phyloP scores from a whole-genome alignment of 2,888 invertebrate species.

The Oxytorus armatus region DNA sequence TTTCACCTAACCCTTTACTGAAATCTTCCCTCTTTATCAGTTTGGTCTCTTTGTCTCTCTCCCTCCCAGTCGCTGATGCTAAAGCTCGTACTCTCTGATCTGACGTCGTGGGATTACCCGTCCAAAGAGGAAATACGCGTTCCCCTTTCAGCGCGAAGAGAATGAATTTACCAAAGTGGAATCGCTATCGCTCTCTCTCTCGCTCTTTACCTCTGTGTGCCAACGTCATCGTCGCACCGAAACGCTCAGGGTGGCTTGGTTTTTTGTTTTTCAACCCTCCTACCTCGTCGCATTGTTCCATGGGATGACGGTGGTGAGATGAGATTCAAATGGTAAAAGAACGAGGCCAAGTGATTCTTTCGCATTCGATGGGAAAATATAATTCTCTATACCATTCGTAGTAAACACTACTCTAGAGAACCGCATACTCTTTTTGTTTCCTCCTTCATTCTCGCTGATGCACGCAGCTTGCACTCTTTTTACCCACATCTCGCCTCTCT shows the following conservation, averaged over 20 bases:
- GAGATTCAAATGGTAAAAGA: constrained; percentile 44
- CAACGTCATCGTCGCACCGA: constrained; percentile 16
- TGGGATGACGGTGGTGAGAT: constrained; percentile 1
- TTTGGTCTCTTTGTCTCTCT: constrained; percentile 20
- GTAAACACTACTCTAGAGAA: background rate
- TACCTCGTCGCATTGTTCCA: constrained; percentile 26
- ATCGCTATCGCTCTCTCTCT: constrained; percentile 49
- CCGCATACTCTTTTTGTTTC: background rate
- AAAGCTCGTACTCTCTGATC: constrained; percentile 72
- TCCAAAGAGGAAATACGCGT: constrained; percentile 77
- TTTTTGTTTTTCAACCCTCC: background rate
- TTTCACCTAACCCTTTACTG: constrained; percentile 37
- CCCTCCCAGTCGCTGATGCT: constrained; percentile 5
- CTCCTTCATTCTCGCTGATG: background rate
- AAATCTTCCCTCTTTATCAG: constrained; percentile 1
- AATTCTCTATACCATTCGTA: constrained; percentile 23
- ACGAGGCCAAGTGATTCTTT: constrained; percentile 34
- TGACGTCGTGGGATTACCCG: constrained; percentile 77
- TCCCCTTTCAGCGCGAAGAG: constrained; percentile 67
- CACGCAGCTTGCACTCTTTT: too few relatives aligned
- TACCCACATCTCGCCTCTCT: constrained; percentile 2
- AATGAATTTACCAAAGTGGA: constrained; percentile 75
- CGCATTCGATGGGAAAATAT: constrained; percentile 37
- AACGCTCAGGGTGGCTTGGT: constrained; percentile 16
- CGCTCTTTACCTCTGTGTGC: background rate